Evolutionary conservation across 92 coral and sea anemone species (phyloP).

Genomic region (Phenganax stokvisi): DNA sequence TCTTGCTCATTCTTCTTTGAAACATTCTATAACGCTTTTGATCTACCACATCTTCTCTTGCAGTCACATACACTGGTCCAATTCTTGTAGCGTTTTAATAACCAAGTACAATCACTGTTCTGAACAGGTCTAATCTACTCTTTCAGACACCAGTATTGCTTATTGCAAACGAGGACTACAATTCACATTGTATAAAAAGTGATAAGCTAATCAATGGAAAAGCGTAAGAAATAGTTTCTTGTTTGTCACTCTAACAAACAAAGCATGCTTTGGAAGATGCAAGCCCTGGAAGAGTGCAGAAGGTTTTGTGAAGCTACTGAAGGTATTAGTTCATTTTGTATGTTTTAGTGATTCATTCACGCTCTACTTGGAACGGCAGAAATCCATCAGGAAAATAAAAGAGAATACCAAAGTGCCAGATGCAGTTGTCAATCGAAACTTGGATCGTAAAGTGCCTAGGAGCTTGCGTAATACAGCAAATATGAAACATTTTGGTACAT

Average conservation of each 20-base stretch:
- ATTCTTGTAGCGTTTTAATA: too few relatives aligned
- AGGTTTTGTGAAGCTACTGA: neutral
- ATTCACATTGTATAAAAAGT: neutral
- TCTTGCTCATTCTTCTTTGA: too few relatives aligned
- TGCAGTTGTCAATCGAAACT: neutral
- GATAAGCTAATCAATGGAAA: neutral
- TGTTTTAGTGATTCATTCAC: slow-evolving; percentile 4
- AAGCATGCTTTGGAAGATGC: neutral
- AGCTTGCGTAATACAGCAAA: neutral
- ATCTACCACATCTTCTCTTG: too few relatives aligned
- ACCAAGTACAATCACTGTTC: neutral
- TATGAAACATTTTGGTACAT: slow-evolving; percentile 3
- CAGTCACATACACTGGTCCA: too few relatives aligned
- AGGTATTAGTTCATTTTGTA: neutral
- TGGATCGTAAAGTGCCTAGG: too few relatives aligned
- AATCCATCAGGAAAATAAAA: slow-evolving; percentile 14
- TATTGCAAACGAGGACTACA: neutral
- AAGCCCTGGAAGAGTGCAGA: neutral
- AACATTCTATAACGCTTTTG: too few relatives aligned
- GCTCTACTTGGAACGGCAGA: slow-evolving; percentile 7
- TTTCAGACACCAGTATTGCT: slow-evolving; percentile 32
- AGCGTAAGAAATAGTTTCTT: neutral
- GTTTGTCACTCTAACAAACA: too few relatives aligned
- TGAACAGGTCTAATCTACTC: neutral
- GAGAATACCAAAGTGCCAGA: slow-evolving; percentile 5